Conservation (phyloP, 2,888 invertebrate genomes). For the Eutolmus rufibarbis region DNA sequence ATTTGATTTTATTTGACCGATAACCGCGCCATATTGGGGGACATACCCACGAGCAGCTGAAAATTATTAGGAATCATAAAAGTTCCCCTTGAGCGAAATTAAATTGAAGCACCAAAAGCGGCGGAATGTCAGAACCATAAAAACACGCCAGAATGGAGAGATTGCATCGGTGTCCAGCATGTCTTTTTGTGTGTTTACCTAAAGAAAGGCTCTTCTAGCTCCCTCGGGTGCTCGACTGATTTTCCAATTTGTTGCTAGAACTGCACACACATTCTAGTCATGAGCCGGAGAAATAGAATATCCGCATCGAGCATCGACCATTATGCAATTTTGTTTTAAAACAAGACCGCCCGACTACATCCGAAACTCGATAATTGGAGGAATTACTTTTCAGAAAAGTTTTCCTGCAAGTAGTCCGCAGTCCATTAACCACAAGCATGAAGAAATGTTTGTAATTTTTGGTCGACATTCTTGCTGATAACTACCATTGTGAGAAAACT, state of each 20-base stretch:
- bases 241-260: neutral
- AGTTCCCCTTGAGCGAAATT: neutral
- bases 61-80: conserved; percentile 13
- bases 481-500: neutral
- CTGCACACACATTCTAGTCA: neutral
- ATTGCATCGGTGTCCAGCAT: neutral
- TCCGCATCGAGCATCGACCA: neutral
- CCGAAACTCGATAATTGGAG: neutral
- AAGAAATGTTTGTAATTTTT: neutral
- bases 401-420: neutral
- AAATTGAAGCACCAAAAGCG: conserved; percentile 4
- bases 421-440: neutral
- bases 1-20: neutral
- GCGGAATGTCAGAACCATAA: neutral
- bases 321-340: conserved; percentile 3
- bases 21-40: neutral
- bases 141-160: neutral
- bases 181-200: conserved; percentile 3
- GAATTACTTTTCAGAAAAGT: neutral
- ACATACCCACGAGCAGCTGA: neutral
- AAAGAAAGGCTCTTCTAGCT: neutral
- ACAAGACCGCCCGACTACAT: neutral
- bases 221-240: neutral
- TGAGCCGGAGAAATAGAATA: neutral
- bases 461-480: neutral